Base-by-base conservation (phyloP, 2,113 vertebrate genomes). In the Apteryx owenii region DNA sequence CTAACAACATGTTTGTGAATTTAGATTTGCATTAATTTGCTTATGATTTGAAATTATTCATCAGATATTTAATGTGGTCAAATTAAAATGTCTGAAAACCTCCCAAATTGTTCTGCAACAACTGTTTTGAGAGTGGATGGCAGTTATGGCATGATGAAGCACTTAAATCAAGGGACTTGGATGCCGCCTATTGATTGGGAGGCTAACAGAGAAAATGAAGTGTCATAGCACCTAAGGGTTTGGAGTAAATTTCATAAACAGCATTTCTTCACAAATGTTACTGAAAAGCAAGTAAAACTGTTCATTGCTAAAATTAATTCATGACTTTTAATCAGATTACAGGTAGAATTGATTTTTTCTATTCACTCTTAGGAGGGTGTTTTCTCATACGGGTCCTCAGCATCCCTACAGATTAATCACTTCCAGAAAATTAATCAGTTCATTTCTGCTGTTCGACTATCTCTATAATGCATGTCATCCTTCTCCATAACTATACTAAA, bases 211-310 rank as follows among this genome's bases (percentile, higher is more conserved):
- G 29, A 60, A 33, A 33, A 60, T 33, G 9, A 72, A 70, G 2
- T 69, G 48, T 70, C 13, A 36, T 9, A 81, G 2, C n/a, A 50
- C 65, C 88, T 81, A 2, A 5, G 62, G 15, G 9, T 38, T 38
- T 38, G 38, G 13, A 53, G 11, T 40, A 48, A 8, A 48, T 89
- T 87, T 72, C 8, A 58, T 11, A 51, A 42, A 10, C 1, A 36
- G 10, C 1, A 4, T 54, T 79, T 88, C 68, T 80, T 40, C 26
- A 58, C 10, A 68, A 58, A 17, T 20, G 1, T 46, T 28, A 40
- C 10, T 10, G 44, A 56, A 56, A 66, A 5, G 0, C 0, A 73
- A 69, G 7, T 44, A 4, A 13, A 70, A 88, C 3, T 64, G 10
- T 38, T n/a, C 12, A 51, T 6, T 75, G 12, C 1, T 38, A 29